Percentiles rank a stretch among this genome's conserved stretches.
Conservation (phyloP, 2,113 vertebrate genomes). For the Ornithorhynchus anatinus region DNA sequence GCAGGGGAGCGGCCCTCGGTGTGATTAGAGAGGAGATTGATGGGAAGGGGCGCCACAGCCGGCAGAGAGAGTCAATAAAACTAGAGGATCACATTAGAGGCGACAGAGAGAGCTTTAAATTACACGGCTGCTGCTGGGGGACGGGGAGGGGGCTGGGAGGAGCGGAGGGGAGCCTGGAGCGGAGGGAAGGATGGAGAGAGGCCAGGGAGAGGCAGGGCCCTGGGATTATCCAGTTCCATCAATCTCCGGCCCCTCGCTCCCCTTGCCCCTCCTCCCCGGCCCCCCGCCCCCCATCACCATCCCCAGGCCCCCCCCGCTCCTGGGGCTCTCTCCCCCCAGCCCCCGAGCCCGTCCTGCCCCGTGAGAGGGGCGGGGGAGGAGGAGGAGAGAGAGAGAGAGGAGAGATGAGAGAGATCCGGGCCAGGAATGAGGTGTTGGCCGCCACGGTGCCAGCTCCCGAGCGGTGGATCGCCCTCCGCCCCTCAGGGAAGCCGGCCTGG, state of each 20-base stretch:
- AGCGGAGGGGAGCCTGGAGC: slow-evolving; percentile 33
- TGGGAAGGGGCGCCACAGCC: slow-evolving; percentile 58
- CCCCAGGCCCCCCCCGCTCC: neutral
- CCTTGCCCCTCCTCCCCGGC: neutral
- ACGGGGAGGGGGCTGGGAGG: slow-evolving; percentile 48
- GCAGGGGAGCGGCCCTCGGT: slow-evolving; percentile 16
- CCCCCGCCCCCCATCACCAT: neutral
- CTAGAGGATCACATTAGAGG: slow-evolving; percentile 66
- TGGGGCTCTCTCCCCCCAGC: neutral
- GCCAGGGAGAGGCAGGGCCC: neutral
- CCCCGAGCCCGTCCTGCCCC: neutral
- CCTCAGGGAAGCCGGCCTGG: too few relatives aligned
- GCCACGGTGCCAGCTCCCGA: too few relatives aligned
- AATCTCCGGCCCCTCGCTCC: neutral
- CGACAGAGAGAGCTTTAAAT: slow-evolving; percentile 68
- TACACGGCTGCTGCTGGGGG: slow-evolving; percentile 59
- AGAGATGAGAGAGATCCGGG: too few relatives aligned
- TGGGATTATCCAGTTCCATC: neutral
- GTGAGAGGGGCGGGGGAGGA: neutral
- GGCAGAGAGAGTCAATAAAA: slow-evolving; percentile 68
- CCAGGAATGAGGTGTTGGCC: too few relatives aligned
- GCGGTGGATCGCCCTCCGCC: too few relatives aligned
- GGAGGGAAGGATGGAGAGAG: slow-evolving; percentile 33
- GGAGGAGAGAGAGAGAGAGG: neutral
- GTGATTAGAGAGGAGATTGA: slow-evolving; percentile 68